Evolutionary conservation across 2,888 invertebrate genomes (phyloP).

Genomic region (Noctua pronuba): DNA sequence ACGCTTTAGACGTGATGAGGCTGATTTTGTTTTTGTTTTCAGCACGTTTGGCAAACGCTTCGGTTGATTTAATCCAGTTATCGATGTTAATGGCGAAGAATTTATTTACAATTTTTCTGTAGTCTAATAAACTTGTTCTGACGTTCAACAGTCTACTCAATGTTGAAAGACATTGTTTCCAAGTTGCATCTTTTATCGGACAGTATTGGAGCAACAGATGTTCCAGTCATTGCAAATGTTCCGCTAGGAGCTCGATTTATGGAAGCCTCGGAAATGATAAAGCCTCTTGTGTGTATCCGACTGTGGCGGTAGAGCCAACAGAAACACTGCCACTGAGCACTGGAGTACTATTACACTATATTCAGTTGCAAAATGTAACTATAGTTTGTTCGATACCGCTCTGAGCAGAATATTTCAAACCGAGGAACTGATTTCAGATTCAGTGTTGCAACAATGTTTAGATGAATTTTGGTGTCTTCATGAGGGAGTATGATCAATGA

Average conservation of each 20-base stretch:
- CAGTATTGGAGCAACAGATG: slow-evolving; percentile 60
- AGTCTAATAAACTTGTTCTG: not conserved
- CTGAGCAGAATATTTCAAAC: slow-evolving; percentile 1
- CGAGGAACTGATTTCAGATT: slow-evolving; percentile 9
- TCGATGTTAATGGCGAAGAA: not conserved
- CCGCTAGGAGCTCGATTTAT: slow-evolving; percentile 58
- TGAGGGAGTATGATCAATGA: not conserved
- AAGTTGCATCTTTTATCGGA: slow-evolving; percentile 37
- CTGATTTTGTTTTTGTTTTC: slow-evolving; percentile 44
- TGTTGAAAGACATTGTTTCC: slow-evolving; percentile 29
- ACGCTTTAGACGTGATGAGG: slow-evolving; percentile 33
- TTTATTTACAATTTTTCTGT: not conserved
- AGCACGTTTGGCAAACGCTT: slow-evolving; percentile 26
- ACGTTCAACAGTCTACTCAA: not conserved
- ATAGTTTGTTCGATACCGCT: slow-evolving; percentile 6
- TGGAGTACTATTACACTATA: slow-evolving; percentile 31
- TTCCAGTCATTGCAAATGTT: slow-evolving; percentile 53
- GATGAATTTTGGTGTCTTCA: slow-evolving; percentile 6
- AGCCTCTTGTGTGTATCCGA: slow-evolving; percentile 52
- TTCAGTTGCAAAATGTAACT: slow-evolving; percentile 19
- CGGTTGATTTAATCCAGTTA: slow-evolving; percentile 13
- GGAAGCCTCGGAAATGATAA: slow-evolving; percentile 60
- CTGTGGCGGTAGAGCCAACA: slow-evolving; percentile 29
- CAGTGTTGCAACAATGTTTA: slow-evolving; percentile 2
- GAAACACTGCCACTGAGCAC: slow-evolving; percentile 29